These are phyloP conservation scores for Acanthurus tractus DNA, from an alignment of 2,797 vertebrate genomes.

Conservation along the genomic window DNA sequence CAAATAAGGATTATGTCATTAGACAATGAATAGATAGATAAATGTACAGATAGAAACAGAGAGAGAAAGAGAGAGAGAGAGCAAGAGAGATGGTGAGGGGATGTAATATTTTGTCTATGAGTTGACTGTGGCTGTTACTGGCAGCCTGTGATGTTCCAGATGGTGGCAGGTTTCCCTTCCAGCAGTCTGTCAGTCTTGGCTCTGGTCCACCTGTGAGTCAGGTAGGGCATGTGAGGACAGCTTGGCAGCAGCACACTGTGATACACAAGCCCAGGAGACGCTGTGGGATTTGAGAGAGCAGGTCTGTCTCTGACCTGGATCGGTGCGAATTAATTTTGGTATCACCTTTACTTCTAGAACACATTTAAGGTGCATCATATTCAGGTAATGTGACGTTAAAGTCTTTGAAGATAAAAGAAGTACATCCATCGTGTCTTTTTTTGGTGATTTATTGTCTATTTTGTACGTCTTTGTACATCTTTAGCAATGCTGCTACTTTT, in stretches of 20 bases:
- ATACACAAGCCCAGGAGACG: slow-evolving; percentile 57
- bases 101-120: slow-evolving; percentile 38
- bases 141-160: slow-evolving; percentile 67
- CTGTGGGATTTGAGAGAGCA: slow-evolving; percentile 55
- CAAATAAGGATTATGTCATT: background rate
- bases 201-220: slow-evolving; percentile 64
- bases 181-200: slow-evolving; percentile 72
- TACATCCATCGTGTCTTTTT: background rate
- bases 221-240: slow-evolving; percentile 76
- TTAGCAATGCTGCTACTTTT: background rate
- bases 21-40: background rate
- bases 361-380: background rate
- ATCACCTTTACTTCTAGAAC: slow-evolving; percentile 25
- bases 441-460: background rate
- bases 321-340: slow-evolving; percentile 42
- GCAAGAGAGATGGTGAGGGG: background rate
- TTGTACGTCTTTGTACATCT: background rate
- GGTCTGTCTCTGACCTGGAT: slow-evolving; percentile 53
- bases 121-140: slow-evolving; percentile 37
- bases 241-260: slow-evolving; percentile 58
- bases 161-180: slow-evolving; percentile 66
- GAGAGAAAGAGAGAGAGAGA: slow-evolving; percentile 2
- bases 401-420: background rate
- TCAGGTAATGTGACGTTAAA: slow-evolving; percentile 8
- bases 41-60: background rate